Evolutionary conservation across 2,888 invertebrate species (phyloP), one percentile per base, ranked within the genome.

Genomic region (Elysia crispata): DNA sequence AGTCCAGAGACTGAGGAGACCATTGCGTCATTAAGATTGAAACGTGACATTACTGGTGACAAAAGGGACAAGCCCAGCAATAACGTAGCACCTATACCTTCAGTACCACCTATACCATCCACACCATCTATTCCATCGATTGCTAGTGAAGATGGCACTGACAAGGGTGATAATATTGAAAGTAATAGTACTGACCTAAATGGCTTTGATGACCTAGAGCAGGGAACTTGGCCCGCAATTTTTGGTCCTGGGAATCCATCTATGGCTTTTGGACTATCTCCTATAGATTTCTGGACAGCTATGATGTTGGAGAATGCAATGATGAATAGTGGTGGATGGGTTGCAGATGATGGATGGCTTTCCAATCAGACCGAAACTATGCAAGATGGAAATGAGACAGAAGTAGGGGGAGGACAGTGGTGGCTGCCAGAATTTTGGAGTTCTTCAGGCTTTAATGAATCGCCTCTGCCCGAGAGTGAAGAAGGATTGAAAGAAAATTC

Each of bases 201-300:
- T 18, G 64, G 57, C 5, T 33, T 28, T n/a, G 70, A 70, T 41
- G 70, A 41, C 11, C 28, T n/a, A 1, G 66, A 18, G 23, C 41
- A 41, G 41, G 41, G 41, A 49, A 41, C 28, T 41, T 78, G 78
- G 78, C 49, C 0, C n/a, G 1, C 49, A 8, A 30, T 64, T 49
- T 72, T 64, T 66, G 30, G 31, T 0, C 23, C 23, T 41, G 41
- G 41, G 41, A 41, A 11, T 49, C 66, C 78, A 23, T 25, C 72
- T 41, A 64, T 64, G 50, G 64, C 49, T 5, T 78, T 78, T 64
- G 64, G 72, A 0, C 23, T 73, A 18, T 11, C 41, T 8, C 78
- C 78, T 0, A 64, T 64, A 72, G 78, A 78, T 66, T 50, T 78
- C 25, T 78, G 78, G 78, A 66, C 72, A 64, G 64, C 78, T 0